Evolutionary conservation across 1,140 invertebrate species (phyloP), one percentile per base, ranked within the genome.

Genomic region (Papilio polytes): DNA sequence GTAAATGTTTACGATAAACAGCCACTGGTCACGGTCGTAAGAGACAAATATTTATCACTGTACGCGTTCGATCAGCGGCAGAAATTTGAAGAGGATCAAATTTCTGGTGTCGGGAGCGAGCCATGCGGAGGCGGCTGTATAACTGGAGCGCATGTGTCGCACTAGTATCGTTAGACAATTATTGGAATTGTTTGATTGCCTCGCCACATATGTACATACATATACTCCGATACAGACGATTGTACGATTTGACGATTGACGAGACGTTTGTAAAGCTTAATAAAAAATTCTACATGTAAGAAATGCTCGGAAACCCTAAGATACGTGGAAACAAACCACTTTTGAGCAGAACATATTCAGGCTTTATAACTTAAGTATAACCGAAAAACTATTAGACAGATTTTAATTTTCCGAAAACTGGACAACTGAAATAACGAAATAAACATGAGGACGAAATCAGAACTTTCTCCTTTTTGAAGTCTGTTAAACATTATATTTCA

Each of bases 121-220:
- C 20, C 41, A 26, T 2, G 22, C 44, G 74, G 44, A 48, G 74
- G 48, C 74, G 74, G 10, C 74, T 22, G 44, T 51, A 12, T 46
- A 74, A 74, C 74, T 74, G 74, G 48, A 51, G n/a, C 74, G 48
- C 6, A 20, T 22, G 46, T 70, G 4, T 70, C 63, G 63, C 15
- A 70, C 22, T 31, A 70, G 31, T 70, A 70, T 74, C 44, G 74
- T 74, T 51, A 48, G 46, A 26, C 74, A 74, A 74, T 74, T 74
- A 74, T 74, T 74, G 74, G 74, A 74, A 74, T 74, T 74, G 74
- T 18, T 51, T 74, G 74, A 74, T 74, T 53, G 74, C 46, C 74
- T 3, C 22, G 20, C n/a, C n/a, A n/a, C n/a, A n/a, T n/a, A n/a
- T n/a, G 22, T 46, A 22, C 46, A 44, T 41, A 73, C 72, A 41